These are phyloP conservation scores for Abrostola tripartita DNA, from an alignment of 2,888 invertebrate genomes.

Conservation along the genomic window DNA sequence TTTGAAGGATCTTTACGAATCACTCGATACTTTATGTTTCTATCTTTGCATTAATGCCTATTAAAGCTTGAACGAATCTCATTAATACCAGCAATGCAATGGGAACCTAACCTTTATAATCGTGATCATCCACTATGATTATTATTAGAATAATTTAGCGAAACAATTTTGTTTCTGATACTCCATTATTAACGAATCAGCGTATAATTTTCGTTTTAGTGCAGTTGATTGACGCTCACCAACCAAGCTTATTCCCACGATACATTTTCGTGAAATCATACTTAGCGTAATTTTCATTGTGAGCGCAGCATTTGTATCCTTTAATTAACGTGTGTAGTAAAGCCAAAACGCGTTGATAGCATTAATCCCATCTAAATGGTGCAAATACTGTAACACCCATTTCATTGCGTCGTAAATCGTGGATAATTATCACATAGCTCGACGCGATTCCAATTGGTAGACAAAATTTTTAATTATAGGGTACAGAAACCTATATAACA, in stretches of 20 bases:
- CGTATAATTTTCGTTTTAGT: not conserved
- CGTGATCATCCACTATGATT: not conserved
- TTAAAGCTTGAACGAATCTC: constrained; percentile 40
- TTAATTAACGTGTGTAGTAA: constrained; percentile 15
- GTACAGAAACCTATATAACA: too few species aligned
- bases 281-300: not conserved
- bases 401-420: constrained; percentile 34
- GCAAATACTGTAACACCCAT: constrained; percentile 21
- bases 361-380: constrained; percentile 13
- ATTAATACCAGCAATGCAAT: constrained; percentile 44
- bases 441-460: not conserved
- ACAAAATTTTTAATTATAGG: not conserved
- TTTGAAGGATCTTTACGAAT: too few species aligned
- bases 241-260: not conserved
- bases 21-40: too few species aligned
- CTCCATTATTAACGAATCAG: not conserved
- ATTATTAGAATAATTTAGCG: not conserved
- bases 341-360: constrained; percentile 18
- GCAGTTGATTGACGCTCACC: not conserved
- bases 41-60: too few species aligned
- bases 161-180: not conserved
- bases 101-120: constrained; percentile 45
- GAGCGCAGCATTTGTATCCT: not conserved
- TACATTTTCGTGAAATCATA: not conserved
- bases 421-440: constrained; percentile 10